Evolutionary conservation across 2,113 vertebrate species (phyloP), one percentile per base, ranked within the genome.

Genomic region (Conger conger): DNA sequence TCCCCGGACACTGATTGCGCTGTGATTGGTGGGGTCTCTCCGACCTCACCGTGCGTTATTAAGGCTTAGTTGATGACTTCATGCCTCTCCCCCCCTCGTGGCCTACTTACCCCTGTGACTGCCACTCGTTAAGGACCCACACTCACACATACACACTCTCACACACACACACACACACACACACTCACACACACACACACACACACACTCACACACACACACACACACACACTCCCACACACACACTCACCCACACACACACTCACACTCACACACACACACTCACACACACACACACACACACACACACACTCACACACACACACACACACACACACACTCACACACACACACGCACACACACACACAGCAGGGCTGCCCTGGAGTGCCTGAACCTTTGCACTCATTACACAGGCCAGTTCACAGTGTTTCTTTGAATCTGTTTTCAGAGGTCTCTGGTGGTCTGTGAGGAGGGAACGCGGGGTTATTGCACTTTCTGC

Each of bases 371-470:
- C 8, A 20, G 78, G 23, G 35, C 6, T 38, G 18, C 20, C 42
- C 18, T 42, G 6, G 23, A 37, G 78, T 11, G 15, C 78, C 36
- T 23, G 13, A 36, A 79, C 20, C 38, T 79, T 33, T 6, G 16
- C 37, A 20, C 78, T 42, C 4, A 38, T 79, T 79, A 20, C 78
- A 37, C 36, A 18, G 9, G 13, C 36, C 7, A 79, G 35, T 42
- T 79, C 13, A 79, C 36, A 23, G 45, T 9, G 8, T 50, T 50
- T 50, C 45, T 9, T 50, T 80, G 2, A 18, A 1, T 84, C 80
- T 88, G 79, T 78, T 86, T 84, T 84, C 78, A 80, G 17, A 85
- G 45, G n/a, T 40, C 57, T 81, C 40, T 68, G 50, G 45, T 30
- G 18, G 81, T 35, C 63, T 82, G 63, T 73, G 36, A 63, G 42